phyloP scores from a whole-genome alignment of 1,140 invertebrate species.

The Caenorhabditis tropicalis region DNA sequence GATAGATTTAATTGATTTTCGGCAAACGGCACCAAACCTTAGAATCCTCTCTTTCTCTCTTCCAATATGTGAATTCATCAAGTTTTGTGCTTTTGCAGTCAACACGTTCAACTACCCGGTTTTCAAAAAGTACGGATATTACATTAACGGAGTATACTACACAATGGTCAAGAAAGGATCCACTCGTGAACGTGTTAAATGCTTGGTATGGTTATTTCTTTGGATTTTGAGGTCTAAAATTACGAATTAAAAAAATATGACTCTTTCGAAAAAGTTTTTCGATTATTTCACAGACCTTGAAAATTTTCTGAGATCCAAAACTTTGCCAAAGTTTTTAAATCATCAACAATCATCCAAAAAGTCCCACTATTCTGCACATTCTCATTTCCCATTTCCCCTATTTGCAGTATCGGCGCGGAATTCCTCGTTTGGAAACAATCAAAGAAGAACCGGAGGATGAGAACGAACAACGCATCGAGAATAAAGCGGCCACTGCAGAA shows the following conservation, averaged over 20 bases:
- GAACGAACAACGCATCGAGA: not conserved
- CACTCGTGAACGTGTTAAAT: not conserved
- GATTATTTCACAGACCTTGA: too few species aligned
- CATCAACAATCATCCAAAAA: too few species aligned
- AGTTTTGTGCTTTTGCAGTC: not conserved
- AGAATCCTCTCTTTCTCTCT: not conserved
- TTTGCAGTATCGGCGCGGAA: slow-evolving; percentile 13
- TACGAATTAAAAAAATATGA: not conserved
- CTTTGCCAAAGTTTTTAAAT: too few species aligned
- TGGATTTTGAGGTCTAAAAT: not conserved
- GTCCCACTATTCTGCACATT: not conserved
- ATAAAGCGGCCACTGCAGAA: not conserved
- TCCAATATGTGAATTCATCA: not conserved
- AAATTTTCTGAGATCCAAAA: too few species aligned
- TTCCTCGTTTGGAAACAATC: slow-evolving; percentile 23
- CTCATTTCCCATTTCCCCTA: not conserved
- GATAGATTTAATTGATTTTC: slow-evolving; percentile 39
- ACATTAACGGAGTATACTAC: slow-evolving; percentile 9
- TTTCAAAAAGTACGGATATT: slow-evolving; percentile 37
- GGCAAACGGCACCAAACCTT: not conserved
- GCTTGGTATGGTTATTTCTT: not conserved
- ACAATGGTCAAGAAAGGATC: slow-evolving; percentile 28
- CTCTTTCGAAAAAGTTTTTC: too few species aligned
- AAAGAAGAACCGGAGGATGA: not conserved
- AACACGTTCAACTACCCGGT: slow-evolving; percentile 13